These are phyloP conservation scores for Pyrgilauda ruficollis DNA, from an alignment of 2,113 vertebrate genomes.

Conservation along the genomic window DNA sequence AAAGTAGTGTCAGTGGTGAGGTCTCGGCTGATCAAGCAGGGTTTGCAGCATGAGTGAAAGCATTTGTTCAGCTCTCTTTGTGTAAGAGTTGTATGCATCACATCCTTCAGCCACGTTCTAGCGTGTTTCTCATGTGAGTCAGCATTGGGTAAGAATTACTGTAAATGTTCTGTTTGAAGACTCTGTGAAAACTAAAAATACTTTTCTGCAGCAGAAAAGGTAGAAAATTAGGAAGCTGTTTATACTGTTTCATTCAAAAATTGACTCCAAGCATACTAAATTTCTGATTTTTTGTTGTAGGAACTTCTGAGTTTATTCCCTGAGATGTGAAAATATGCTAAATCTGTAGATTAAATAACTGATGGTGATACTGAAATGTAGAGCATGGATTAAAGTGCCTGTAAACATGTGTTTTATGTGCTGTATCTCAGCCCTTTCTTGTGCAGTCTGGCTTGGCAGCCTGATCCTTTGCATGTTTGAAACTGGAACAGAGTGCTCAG, in stretches of 20 bases:
- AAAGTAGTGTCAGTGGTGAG: not conserved
- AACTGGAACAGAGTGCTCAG: not conserved
- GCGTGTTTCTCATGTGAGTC: not conserved
- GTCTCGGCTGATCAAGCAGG: not conserved
- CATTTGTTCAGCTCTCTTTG: conserved; percentile 2
- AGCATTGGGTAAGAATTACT: not conserved
- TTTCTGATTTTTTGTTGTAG: not conserved
- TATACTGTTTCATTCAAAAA: not conserved
- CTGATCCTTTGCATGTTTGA: not conserved
- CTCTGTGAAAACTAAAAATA: not conserved
- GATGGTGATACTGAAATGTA: not conserved
- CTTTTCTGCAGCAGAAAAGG: not conserved
- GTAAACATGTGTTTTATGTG: not conserved
- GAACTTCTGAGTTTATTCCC: not conserved
- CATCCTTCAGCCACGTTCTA: not conserved
- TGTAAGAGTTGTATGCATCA: not conserved
- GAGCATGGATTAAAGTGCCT: not conserved
- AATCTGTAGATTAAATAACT: not conserved
- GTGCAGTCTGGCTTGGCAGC: not conserved
- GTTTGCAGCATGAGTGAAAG: not conserved
- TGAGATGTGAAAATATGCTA: not conserved
- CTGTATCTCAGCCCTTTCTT: not conserved
- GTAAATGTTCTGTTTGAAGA: not conserved
- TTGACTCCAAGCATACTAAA: not conserved
- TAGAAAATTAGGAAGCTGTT: not conserved